These are phyloP conservation scores for Drosophila nr. fundita DNA, from an alignment of 2,888 invertebrate genomes.

Conservation along the genomic window DNA sequence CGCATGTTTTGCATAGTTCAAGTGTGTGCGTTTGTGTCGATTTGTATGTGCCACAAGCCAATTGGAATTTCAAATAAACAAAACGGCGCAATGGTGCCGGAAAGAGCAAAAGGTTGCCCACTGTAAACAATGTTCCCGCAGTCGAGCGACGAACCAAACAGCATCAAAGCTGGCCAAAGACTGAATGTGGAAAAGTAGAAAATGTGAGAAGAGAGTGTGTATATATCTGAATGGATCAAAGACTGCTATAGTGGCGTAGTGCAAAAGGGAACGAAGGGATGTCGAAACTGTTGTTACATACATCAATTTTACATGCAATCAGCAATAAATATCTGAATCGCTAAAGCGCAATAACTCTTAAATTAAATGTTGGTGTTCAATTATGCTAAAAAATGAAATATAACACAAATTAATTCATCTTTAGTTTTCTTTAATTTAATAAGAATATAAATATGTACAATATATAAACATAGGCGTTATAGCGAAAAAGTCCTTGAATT, in stretches of 20 bases:
- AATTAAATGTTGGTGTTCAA: not conserved
- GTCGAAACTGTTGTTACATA: not conserved
- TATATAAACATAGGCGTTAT: too few relatives aligned
- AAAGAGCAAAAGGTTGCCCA: not conserved
- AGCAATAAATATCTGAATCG: not conserved
- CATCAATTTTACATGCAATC: not conserved
- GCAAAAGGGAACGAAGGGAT: not conserved
- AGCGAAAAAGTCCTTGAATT: not conserved
- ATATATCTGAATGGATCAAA: constrained; percentile 29
- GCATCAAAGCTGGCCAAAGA: constrained; percentile 35
- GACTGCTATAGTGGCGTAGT: constrained; percentile 40
- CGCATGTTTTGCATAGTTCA: constrained; percentile 66
- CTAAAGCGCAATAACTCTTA: not conserved
- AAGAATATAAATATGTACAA: not conserved
- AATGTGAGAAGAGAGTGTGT: constrained; percentile 8
- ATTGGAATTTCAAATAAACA: constrained; percentile 69
- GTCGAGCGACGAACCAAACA: constrained; percentile 36
- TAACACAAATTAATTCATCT: not conserved
- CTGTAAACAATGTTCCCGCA: constrained; percentile 31
- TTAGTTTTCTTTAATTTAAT: not conserved
- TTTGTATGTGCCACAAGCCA: constrained; percentile 12
- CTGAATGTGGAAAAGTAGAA: constrained; percentile 36
- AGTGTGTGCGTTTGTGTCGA: constrained; percentile 19
- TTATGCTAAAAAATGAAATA: not conserved
- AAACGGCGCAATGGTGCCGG: constrained; percentile 14